Base-by-base conservation (phyloP, 1,140 invertebrate species). In the Danaus melanippus region DNA sequence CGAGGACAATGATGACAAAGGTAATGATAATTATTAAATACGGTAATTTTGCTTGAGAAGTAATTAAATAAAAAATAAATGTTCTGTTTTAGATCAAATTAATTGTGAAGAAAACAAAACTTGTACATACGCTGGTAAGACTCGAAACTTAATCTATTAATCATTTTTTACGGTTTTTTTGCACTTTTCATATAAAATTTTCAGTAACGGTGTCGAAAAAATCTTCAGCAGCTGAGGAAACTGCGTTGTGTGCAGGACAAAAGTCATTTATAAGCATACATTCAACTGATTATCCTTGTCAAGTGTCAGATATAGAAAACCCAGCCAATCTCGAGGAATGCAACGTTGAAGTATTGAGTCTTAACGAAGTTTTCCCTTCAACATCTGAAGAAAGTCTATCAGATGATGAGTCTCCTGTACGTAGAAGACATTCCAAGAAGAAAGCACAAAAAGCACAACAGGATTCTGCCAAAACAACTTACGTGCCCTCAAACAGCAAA, bases 241-340 rank as follows among this genome's bases (percentile, higher is more conserved):
- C 66, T 0, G 56, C 61, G 8, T 58, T 71, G 56, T 79, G 74
- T 53, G 65, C 66, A 12, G 75, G 70, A 17, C 80, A 86, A 32
- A 83, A 77, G 51, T 86, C 84, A 6, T 86, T 85, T 53, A 85
- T 85, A 43, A 85, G 80, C 59, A 86, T 86, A 55, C 84, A 86
- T 44, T 85, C 82, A n/a, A 86, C 82, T 9, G 84, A 86, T 55
- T 78, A 80, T n/a, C 56, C 79, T 12, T 79, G 78, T 53, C 77
- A 78, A 67, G 60, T 79, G 49, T 50, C 71, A 12, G 74, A 74
- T 39, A 58, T 62, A 9, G 63, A 76, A 12, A 78, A 71, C 48
- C 47, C 62, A 8, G 59, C 60, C 12, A 73, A 72, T 48, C 66
- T 80, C 10, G 78, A 81, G 10, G 79, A 82, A 59, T 84, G 80